Conservation (phyloP, 2,888 invertebrate species). For the Chloromyia formosa region DNA sequence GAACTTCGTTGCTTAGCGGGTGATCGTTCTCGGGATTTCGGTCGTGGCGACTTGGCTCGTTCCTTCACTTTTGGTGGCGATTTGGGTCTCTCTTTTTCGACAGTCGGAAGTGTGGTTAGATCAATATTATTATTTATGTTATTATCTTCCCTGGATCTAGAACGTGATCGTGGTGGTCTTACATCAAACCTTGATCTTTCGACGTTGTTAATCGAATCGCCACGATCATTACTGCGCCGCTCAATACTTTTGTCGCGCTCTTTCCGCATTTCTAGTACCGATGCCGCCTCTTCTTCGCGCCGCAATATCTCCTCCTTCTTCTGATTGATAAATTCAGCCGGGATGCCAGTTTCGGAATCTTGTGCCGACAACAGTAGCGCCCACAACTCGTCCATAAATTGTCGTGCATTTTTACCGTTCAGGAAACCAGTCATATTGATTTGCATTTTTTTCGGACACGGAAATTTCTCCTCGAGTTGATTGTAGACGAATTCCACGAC, state of each 20-base stretch:
- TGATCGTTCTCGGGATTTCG: conserved; percentile 58
- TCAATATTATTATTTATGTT: conserved; percentile 54
- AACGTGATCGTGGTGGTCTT: conserved; percentile 63
- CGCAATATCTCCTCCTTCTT: conserved; percentile 97
- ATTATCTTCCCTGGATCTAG: conserved; percentile 59
- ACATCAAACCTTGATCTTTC: conserved; percentile 46
- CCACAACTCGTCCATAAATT: conserved; percentile 99
- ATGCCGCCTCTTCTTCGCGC: conserved; percentile 66
- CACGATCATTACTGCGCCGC: conserved; percentile 61
- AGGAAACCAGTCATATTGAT: conserved; percentile 99
- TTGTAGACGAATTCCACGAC: conserved; percentile 99
- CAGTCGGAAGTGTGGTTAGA: conserved; percentile 45
- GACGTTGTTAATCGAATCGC: conserved; percentile 57
- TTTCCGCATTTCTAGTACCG: conserved; percentile 55
- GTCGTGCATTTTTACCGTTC: conserved; percentile 95
- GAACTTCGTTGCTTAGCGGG: conserved; percentile 56
- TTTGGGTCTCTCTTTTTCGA: conserved; percentile 42
- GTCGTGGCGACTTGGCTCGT: conserved; percentile 60
- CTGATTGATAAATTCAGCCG: conserved; percentile 91
- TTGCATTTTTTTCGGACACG: conserved; percentile 98
- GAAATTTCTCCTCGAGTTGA: conserved; percentile 95
- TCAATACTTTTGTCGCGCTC: conserved; percentile 63
- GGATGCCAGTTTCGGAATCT: conserved; percentile 94
- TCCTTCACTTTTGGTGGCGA: conserved; percentile 56
- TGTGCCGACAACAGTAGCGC: conserved; percentile 93